Evolutionary conservation across 2,797 vertebrate genomes (phyloP), one percentile per base, ranked within the genome.

Genomic region (Characodon lateralis): DNA sequence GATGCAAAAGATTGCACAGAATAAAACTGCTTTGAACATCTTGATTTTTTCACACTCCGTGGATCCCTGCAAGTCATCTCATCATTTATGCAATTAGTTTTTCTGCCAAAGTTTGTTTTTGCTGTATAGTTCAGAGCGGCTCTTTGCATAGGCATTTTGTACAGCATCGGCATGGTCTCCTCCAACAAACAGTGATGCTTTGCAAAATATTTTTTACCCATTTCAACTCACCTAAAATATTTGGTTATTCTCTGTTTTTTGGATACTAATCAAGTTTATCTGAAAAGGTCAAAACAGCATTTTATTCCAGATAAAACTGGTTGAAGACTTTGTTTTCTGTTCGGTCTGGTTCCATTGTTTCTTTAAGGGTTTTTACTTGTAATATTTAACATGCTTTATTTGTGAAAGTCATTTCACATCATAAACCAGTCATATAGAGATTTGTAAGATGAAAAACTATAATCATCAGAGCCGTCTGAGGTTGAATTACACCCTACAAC

Each of bases 41-140:
- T 16, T 71, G 71, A 72, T 71, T 39, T n/a, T 35, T 12, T 43
- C 56, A 65, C 55, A 24, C 35, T 31, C 63, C 77, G 51, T 81
- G 75, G 48, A 68, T 73, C 13, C 8, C 78, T 80, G 58, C 56
- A 14, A 59, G 83, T 84, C 83, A 79, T 80, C 79, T 89, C 80
- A 88, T 87, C 77, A 71, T 89, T 89, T 76, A 77, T 76, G 50
- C 71, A 77, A 75, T 89, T 84, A 83, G 61, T 81, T 83, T 43
- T 69, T 69, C 72, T 72, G 71, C 78, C 82, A 85, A 18, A 79
- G 68, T 51, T 31, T 48, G 66, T 77, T 77, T 79, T 76, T 46
- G 79, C 71, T 71, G 76, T 61, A n/a, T n/a, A 10, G 76, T 72
- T 69, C 69, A 55, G 61, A 79, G 71, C 74, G 76, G 79, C 46